These are phyloP conservation scores for Phrynosoma blainvillii DNA, from an alignment of 2,113 vertebrate species.

Conservation along the genomic window DNA sequence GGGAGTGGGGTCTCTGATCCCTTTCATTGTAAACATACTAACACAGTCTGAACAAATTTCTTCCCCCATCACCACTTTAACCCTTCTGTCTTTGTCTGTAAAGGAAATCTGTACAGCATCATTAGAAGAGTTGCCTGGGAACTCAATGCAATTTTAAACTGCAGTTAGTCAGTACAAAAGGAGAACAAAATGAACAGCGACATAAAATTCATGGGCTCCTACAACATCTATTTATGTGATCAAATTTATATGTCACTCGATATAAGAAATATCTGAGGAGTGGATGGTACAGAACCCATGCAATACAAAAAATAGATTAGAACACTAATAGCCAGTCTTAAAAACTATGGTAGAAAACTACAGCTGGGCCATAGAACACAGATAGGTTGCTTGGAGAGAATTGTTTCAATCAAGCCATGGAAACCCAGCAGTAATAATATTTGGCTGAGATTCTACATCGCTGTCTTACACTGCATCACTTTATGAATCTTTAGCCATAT, in stretches of 20 bases:
- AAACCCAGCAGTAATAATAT: too few relatives aligned
- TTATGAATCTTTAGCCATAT: too few relatives aligned
- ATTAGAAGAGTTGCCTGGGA: background rate
- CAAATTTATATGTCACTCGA: background rate
- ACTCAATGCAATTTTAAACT: background rate
- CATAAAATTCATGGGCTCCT: background rate
- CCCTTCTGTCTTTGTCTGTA: background rate
- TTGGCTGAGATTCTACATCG: too few relatives aligned
- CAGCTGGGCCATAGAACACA: too few relatives aligned
- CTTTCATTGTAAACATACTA: background rate
- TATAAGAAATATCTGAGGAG: background rate
- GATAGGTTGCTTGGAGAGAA: too few relatives aligned
- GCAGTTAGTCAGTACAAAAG: background rate
- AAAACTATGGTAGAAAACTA: background rate
- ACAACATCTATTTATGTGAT: background rate
- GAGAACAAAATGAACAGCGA: background rate
- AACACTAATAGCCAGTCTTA: background rate
- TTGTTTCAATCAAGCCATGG: too few relatives aligned
- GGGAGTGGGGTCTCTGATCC: background rate
- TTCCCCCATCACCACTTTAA: background rate
- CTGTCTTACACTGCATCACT: too few relatives aligned
- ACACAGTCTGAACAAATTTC: background rate
- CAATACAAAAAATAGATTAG: background rate
- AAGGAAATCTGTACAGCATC: constrained; percentile 5
- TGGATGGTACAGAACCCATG: background rate